Base-by-base conservation (phyloP, 2,888 invertebrate species). In the Cheilosia scutellata region DNA sequence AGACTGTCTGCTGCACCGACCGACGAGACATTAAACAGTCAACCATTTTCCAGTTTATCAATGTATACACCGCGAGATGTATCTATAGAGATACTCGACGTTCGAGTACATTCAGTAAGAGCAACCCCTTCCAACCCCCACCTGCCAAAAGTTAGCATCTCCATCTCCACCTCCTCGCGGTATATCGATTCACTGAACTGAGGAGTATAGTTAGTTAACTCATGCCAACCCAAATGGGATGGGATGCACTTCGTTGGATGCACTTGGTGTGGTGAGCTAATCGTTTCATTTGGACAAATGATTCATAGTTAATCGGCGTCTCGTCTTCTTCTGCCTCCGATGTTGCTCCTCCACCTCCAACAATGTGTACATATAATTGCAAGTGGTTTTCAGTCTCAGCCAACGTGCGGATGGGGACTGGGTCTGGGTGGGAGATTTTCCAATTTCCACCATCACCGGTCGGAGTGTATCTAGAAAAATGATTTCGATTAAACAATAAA, bases 241-340 rank as follows among this genome's bases (percentile, higher is more conserved):
- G 76, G 75, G 80, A 82, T 79, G 79, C 65, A 75, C 63, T 55
- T 33, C 27, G 78, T 47, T 77, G 83, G 78, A 78, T 83, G 84
- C 84, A 76, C 80, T 86, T 86, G 82, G 86, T 72, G 72, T 79
- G 63, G 75, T 82, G 82, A 72, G 86, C 80, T 86, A 86, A 86
- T 86, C 86, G 86, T 86, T 86, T 76, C 84, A 82, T 82, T 86
- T 80, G 86, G 80, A 86, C 80, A 86, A 80, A 86, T 86, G 76
- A 86, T 68, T 86, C 82, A 82, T 76, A 86, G 71, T 82, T 86
- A 82, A 86, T 80, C 84, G 84, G 42, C 63, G 57, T 13, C 37
- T 37, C 55, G 62, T 66, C 65, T 40, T 71, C 65, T n/a, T 65
- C 72, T n/a, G 31, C 44, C 27, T 27, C 25, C 27, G 13, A 58